Percentiles rank a stretch among this genome's conserved stretches.
These are phyloP conservation scores for Drosophila chauvacae DNA, from an alignment of 1,140 invertebrate genomes.

Conservation along the genomic window DNA sequence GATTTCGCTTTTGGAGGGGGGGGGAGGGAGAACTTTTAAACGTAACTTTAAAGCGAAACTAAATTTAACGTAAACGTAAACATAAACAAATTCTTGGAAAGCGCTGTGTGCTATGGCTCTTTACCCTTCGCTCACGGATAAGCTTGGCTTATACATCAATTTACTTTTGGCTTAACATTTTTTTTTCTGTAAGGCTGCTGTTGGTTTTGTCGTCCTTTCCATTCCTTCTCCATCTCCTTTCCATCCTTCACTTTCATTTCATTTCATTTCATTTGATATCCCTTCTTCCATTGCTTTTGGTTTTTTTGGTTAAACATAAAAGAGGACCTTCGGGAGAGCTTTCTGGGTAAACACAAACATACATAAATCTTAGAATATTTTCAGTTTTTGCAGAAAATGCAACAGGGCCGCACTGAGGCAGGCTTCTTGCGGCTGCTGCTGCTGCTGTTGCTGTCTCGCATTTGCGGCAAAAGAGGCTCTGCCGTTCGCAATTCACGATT, in stretches of 20 bases:
- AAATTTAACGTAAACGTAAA: constrained; percentile 37
- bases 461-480: constrained; percentile 73
- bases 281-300: constrained; percentile 10
- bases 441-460: constrained; percentile 33
- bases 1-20: constrained; percentile 13
- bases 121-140: constrained; percentile 49
- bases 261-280: not conserved
- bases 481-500: constrained; percentile 72
- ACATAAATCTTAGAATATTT: constrained; percentile 72
- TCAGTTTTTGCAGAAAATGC: constrained; percentile 71
- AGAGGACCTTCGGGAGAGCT: constrained; percentile 27
- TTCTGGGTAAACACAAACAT: constrained; percentile 26
- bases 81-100: constrained; percentile 72
- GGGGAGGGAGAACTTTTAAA: constrained; percentile 15
- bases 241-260: constrained; percentile 6
- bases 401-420: constrained; percentile 64
- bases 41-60: constrained; percentile 33
- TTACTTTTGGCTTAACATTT: constrained; percentile 73
- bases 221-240: not conserved
- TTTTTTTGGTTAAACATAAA: constrained; percentile 29
- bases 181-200: constrained; percentile 71
- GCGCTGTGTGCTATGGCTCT: constrained; percentile 66
- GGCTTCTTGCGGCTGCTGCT: constrained; percentile 34
- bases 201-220: constrained; percentile 45
- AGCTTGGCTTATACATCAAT: constrained; percentile 76